Conservation (phyloP, 2,797 vertebrate genomes). For the Manis pentadactyla region DNA sequence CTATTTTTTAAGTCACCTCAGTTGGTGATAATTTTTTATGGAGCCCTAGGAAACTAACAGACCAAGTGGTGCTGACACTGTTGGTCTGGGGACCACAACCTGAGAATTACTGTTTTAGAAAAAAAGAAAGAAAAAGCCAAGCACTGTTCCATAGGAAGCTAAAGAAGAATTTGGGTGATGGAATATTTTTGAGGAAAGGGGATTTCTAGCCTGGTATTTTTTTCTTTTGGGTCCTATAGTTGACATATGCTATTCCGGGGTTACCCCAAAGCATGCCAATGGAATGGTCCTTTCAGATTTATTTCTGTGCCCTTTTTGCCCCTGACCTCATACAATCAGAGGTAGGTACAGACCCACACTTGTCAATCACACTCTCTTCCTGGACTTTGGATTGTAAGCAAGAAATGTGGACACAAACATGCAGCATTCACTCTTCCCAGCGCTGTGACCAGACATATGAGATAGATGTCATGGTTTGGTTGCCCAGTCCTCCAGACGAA, state of each 20-base stretch:
- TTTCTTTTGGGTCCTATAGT: neutral
- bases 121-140: neutral
- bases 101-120: neutral
- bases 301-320: neutral
- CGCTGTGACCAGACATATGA: neutral
- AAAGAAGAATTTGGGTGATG: neutral
- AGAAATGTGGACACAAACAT: neutral
- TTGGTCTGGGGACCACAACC: neutral
- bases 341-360: neutral
- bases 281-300: neutral
- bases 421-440: too few relatives aligned
- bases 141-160: neutral
- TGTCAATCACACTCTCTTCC: neutral
- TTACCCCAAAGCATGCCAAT: neutral
- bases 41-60: neutral
- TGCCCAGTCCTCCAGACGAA: neutral
- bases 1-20: neutral
- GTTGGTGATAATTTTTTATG: neutral
- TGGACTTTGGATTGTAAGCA: neutral
- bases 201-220: neutral
- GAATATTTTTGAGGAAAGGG: neutral
- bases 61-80: neutral
- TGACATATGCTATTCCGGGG: neutral
- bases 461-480: rapidly evolving
- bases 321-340: neutral